Evolutionary conservation across 2,888 invertebrate genomes (phyloP).

Genomic region (Tortrix viridana): DNA sequence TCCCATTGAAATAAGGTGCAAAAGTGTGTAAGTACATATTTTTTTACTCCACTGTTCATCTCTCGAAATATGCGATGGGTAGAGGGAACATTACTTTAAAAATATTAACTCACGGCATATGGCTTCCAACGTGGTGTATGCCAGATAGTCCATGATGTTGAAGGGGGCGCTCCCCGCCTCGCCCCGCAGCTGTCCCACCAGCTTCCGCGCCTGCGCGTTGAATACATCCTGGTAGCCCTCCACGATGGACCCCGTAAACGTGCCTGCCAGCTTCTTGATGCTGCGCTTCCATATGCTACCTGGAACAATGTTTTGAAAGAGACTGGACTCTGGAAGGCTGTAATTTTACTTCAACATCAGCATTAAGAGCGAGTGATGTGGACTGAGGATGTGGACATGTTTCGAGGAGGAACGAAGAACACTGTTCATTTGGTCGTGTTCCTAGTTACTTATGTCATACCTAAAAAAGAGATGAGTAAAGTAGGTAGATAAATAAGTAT

Average conservation of each 20-base stretch:
- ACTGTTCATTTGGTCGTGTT: no score
- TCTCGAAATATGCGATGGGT: no score
- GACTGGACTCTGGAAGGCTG: background rate
- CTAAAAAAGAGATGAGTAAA: no score
- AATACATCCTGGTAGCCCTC: slow-evolving; percentile 61
- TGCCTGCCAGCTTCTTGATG: slow-evolving; percentile 62
- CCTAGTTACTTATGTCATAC: no score
- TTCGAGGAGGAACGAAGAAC: no score
- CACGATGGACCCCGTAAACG: slow-evolving; percentile 58
- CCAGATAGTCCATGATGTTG: slow-evolving; percentile 54
- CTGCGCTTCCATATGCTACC: slow-evolving; percentile 63
- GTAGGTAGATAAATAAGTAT: no score
- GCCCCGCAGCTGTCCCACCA: slow-evolving; percentile 49
- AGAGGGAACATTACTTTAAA: background rate
- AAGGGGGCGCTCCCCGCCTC: slow-evolving; percentile 57
- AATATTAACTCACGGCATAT: slow-evolving; percentile 62
- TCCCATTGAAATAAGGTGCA: no score
- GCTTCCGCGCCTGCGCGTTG: slow-evolving; percentile 55
- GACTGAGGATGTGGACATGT: no score
- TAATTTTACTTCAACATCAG: no score
- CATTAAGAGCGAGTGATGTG: no score
- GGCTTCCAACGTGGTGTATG: slow-evolving; percentile 59
- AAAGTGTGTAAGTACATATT: no score
- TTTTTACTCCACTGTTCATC: no score
- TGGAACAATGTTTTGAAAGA: slow-evolving; percentile 37